Evolutionary conservation across 2,113 vertebrate genomes (phyloP).

Genomic region (Tylochromis polylepis): DNA sequence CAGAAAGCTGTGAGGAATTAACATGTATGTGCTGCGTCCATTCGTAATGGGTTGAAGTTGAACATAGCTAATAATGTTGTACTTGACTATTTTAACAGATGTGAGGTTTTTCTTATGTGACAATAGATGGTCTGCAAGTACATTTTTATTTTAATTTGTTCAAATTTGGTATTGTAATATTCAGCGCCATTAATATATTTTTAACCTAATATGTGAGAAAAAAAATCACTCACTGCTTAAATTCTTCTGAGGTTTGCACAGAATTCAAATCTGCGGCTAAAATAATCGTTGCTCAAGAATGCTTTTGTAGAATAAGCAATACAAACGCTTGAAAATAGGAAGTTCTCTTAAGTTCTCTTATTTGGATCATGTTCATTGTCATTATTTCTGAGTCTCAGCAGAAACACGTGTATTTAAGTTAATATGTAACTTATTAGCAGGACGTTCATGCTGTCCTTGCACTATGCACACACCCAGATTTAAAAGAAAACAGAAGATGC

Average conservation of each 20-base stretch:
- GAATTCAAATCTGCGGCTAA: not conserved
- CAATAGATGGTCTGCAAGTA: not conserved
- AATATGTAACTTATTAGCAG: constrained; percentile 13
- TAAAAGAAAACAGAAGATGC: not conserved
- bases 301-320: not conserved
- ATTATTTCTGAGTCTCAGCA: not conserved
- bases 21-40: not conserved
- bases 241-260: not conserved
- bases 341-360: not conserved
- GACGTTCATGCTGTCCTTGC: not conserved
- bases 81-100: not conserved
- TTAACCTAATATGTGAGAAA: not conserved
- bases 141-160: not conserved
- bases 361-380: not conserved
- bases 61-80: too few species aligned
- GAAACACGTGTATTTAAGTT: not conserved
- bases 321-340: not conserved
- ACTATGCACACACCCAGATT: not conserved
- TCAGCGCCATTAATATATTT: not conserved
- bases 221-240: not conserved
- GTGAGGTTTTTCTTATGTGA: not conserved
- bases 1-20: not conserved
- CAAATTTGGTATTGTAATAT: not conserved
- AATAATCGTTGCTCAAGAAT: not conserved
- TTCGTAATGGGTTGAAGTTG: not conserved